Evolutionary conservation across 2,113 vertebrate genomes (phyloP).

Genomic region (Otolemur garnettii): DNA sequence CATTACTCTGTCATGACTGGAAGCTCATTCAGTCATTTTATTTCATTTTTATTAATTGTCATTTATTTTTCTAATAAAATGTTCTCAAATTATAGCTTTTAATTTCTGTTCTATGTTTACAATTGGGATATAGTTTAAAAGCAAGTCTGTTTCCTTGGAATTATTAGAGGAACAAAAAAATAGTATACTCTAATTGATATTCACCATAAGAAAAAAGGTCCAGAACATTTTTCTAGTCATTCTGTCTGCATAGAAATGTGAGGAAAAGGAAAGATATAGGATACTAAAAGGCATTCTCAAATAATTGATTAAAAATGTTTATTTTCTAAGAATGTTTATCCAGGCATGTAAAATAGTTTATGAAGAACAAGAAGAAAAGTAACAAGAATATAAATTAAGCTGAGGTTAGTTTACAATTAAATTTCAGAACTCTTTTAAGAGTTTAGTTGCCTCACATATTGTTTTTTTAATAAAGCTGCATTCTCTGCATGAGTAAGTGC

Average conservation of each 20-base stretch:
- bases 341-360: conserved; percentile 9
- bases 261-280: neutral
- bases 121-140: conserved; percentile 35
- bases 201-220: neutral
- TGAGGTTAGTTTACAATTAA: conserved; percentile 16
- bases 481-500: neutral
- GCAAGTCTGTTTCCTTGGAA: neutral
- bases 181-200: neutral
- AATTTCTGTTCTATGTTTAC: neutral
- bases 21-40: neutral
- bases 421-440: neutral
- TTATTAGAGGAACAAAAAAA: neutral
- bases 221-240: neutral
- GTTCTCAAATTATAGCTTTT: neutral
- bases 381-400: neutral
- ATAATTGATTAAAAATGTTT: neutral
- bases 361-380: neutral
- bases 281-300: neutral
- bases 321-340: neutral
- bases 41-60: neutral
- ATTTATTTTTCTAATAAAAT: neutral
- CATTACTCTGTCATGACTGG: neutral
- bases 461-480: conserved; percentile 2
- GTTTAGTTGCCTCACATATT: neutral
- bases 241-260: conserved; percentile 3